These are phyloP conservation scores for Synanthedon myopaeformis DNA, from an alignment of 2,888 invertebrate genomes.

Conservation along the genomic window DNA sequence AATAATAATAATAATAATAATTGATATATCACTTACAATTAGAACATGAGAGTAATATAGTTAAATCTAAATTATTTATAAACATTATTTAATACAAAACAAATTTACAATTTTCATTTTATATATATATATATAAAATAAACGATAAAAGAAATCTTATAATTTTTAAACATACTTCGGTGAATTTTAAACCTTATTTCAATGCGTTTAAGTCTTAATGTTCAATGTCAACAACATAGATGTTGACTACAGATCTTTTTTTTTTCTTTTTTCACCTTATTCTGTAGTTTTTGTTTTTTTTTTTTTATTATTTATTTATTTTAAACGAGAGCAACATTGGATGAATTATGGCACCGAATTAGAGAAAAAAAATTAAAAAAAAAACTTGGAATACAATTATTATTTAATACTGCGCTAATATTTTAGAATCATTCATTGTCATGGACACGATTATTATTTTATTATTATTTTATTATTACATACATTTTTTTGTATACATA, in stretches of 20 bases:
- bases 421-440: not conserved
- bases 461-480: too few relatives aligned
- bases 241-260: too few relatives aligned
- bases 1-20: not conserved
- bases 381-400: not conserved
- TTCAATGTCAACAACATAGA: too few relatives aligned
- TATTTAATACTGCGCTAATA: slow-evolving; percentile 3
- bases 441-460: not conserved
- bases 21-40: not conserved
- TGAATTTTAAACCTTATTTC: too few relatives aligned
- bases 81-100: slow-evolving; percentile 6
- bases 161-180: too few relatives aligned
- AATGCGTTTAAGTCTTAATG: too few relatives aligned
- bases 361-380: not conserved
- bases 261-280: too few relatives aligned
- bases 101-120: slow-evolving; percentile 2
- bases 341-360: not conserved
- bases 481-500: too few relatives aligned
- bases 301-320: not conserved
- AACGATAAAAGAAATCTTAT: too few relatives aligned
- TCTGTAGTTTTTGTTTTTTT: too few relatives aligned
- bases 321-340: not conserved
- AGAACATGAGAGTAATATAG: not conserved
- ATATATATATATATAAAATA: too few relatives aligned
- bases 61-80: slow-evolving; percentile 3